These are phyloP conservation scores for Rostratula benghalensis DNA, from an alignment of 2,113 vertebrate species.

Conservation along the genomic window DNA sequence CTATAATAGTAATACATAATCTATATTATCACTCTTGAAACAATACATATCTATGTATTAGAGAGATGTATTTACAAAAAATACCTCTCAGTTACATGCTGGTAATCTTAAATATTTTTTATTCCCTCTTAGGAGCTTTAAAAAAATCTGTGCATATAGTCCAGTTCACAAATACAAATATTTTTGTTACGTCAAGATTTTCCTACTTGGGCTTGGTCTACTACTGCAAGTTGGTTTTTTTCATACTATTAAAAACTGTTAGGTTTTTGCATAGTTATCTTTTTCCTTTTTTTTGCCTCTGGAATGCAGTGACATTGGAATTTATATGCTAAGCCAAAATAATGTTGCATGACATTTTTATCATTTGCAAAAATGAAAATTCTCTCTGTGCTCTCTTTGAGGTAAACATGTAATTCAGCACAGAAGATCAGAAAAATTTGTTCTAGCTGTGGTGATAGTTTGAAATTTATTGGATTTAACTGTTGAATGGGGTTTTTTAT, in stretches of 20 bases:
- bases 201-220: neutral
- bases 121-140: neutral
- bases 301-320: neutral
- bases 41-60: neutral
- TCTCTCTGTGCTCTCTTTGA: neutral
- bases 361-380: neutral
- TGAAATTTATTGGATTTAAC: neutral
- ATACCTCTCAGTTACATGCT: neutral
- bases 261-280: neutral
- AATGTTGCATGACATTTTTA: neutral
- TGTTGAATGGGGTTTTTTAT: rapidly evolving
- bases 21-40: neutral
- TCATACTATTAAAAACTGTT: neutral
- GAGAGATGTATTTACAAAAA: neutral
- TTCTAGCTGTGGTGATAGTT: neutral
- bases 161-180: neutral
- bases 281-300: neutral
- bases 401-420: slow-evolving; percentile 21
- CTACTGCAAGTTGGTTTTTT: neutral
- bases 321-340: neutral
- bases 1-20: neutral
- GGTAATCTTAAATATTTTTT: neutral
- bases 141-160: neutral
- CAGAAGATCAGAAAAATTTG: neutral
- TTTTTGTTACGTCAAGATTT: neutral